These are phyloP conservation scores for Pyrocoelia pectoralis DNA, from an alignment of 2,888 invertebrate genomes.

Conservation along the genomic window DNA sequence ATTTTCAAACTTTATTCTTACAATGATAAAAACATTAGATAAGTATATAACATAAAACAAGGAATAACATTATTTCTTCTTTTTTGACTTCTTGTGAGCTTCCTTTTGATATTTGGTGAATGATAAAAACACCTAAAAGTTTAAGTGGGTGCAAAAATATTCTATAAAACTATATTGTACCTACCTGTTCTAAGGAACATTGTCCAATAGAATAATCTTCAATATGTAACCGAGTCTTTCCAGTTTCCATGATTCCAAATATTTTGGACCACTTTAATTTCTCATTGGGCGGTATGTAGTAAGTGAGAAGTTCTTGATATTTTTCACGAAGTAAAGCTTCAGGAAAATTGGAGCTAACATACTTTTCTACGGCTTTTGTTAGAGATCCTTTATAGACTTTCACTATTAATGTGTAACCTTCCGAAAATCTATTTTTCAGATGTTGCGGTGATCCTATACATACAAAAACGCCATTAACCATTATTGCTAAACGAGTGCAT, in stretches of 20 bases:
- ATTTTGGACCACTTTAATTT: constrained; percentile 75
- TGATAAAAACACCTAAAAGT: constrained; percentile 67
- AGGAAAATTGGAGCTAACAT: constrained; percentile 49
- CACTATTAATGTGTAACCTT: constrained; percentile 61
- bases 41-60: too few species aligned
- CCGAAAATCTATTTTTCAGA: constrained; percentile 80
- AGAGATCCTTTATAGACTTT: constrained; percentile 55
- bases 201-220: constrained; percentile 86
- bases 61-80: neutral
- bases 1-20: too few species aligned
- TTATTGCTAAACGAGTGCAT: constrained; percentile 81
- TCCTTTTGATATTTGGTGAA: constrained; percentile 66
- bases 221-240: constrained; percentile 59
- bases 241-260: constrained; percentile 76
- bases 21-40: too few species aligned
- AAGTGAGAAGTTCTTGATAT: constrained; percentile 76
- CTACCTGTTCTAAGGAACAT: constrained; percentile 78
- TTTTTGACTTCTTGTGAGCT: neutral
- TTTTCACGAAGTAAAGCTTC: constrained; percentile 66
- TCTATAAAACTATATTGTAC: neutral
- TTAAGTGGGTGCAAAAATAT: neutral
- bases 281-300: constrained; percentile 67
- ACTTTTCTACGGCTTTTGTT: constrained; percentile 41
- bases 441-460: constrained; percentile 85
- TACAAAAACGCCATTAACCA: constrained; percentile 85